These are phyloP conservation scores for Drosophila longiperda DNA, from an alignment of 2,888 invertebrate species.

Conservation along the genomic window DNA sequence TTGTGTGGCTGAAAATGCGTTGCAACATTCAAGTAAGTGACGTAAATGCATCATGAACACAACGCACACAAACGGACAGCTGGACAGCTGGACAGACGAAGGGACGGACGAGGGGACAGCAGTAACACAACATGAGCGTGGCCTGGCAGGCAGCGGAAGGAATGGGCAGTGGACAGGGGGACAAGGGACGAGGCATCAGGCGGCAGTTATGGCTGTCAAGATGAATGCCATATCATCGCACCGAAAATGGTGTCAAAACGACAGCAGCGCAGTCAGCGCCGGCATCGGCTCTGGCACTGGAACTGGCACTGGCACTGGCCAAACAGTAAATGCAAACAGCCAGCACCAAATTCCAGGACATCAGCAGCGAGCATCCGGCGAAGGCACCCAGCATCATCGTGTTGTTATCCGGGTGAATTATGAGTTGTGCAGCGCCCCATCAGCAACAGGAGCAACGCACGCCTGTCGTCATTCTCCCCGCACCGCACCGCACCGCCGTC, in stretches of 20 bases:
- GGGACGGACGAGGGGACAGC: neutral
- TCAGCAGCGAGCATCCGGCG: neutral
- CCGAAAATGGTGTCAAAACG: slow-evolving; percentile 80
- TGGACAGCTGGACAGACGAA: slow-evolving; percentile 42
- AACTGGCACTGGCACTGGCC: slow-evolving; percentile 28
- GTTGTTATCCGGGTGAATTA: slow-evolving; percentile 76
- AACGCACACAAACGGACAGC: slow-evolving; percentile 42
- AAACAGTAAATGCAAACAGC: slow-evolving; percentile 55
- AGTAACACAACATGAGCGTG: neutral
- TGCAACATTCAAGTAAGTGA: slow-evolving; percentile 81
- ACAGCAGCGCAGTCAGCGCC: slow-evolving; percentile 60
- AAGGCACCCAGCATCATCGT: slow-evolving; percentile 6
- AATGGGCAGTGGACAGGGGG: slow-evolving; percentile 22
- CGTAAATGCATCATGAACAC: slow-evolving; percentile 74
- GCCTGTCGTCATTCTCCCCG: slow-evolving; percentile 38
- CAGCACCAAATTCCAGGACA: slow-evolving; percentile 10
- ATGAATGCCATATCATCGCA: slow-evolving; percentile 83
- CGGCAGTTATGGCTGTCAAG: slow-evolving; percentile 81
- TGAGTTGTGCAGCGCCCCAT: slow-evolving; percentile 64
- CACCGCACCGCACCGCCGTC: slow-evolving; percentile 5
- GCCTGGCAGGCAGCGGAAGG: neutral
- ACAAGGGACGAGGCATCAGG: slow-evolving; percentile 47
- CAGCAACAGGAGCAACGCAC: slow-evolving; percentile 49
- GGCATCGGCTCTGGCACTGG: slow-evolving; percentile 24
- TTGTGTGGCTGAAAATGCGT: slow-evolving; percentile 65